phyloP scores from a whole-genome alignment of 2,888 invertebrate genomes.

The Scaptodrosophila latifasciaeformis region DNA sequence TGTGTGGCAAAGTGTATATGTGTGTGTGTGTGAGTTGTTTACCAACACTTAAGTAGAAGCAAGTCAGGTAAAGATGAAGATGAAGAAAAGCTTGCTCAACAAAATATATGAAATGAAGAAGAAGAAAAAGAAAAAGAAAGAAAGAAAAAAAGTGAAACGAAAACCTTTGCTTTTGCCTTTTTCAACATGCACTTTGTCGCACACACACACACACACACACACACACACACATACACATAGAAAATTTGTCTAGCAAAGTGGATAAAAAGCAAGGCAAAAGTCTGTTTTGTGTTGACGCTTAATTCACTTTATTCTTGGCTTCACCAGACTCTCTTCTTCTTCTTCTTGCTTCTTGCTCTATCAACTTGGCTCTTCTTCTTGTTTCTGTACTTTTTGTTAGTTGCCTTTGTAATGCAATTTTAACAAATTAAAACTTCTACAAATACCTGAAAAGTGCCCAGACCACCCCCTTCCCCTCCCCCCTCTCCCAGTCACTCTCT shows the following conservation, averaged over 20 bases:
- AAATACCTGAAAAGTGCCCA: too few relatives aligned
- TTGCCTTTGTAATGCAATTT: constrained; percentile 50
- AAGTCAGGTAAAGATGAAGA: not conserved
- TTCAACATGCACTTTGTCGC: not conserved
- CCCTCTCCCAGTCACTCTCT: too few relatives aligned
- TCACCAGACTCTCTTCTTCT: too few relatives aligned
- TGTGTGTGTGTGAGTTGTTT: constrained; percentile 37
- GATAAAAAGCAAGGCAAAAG: too few relatives aligned
- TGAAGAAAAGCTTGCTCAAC: too few relatives aligned
- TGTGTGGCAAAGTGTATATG: not conserved
- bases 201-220: not conserved
- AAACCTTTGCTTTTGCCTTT: constrained; percentile 8
- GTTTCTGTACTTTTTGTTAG: not conserved
- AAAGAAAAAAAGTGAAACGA: not conserved
- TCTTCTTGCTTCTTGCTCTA: not conserved
- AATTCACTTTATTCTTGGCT: constrained; percentile 47
- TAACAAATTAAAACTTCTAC: constrained; percentile 62
- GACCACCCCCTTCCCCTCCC: too few relatives aligned
- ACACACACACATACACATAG: not conserved
- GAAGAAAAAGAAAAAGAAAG: not conserved
- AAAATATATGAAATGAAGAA: not conserved
- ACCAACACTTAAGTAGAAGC: constrained; percentile 55
- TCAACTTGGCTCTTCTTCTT: constrained; percentile 35
- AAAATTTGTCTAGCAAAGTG: too few relatives aligned
- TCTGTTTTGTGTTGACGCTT: constrained; percentile 37